phyloP scores from a whole-genome alignment of 2,888 invertebrate genomes.

The Stenodema calcarata region DNA sequence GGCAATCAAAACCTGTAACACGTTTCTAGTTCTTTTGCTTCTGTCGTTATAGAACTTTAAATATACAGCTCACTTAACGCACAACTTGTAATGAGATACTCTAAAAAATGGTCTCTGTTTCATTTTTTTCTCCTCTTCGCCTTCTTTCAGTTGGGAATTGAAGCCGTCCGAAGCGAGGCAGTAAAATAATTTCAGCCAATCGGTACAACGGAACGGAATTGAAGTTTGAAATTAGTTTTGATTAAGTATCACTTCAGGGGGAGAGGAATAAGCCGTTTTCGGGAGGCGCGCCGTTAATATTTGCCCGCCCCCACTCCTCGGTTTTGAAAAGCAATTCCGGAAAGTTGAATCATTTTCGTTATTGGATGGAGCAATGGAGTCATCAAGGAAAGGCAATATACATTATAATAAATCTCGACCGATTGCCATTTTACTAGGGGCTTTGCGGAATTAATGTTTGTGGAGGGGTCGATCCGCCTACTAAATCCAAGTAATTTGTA shows the following conservation, averaged over 20 bases:
- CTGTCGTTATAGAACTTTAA: too few relatives aligned
- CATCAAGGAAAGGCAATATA: not conserved
- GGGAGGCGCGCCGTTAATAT: not conserved
- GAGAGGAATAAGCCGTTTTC: not conserved
- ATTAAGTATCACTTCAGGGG: constrained; percentile 3
- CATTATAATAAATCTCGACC: not conserved
- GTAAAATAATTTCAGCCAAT: not conserved
- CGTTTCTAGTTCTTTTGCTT: too few relatives aligned
- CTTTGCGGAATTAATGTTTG: not conserved
- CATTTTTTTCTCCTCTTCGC: not conserved
- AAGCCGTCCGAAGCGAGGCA: not conserved
- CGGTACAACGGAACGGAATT: not conserved
- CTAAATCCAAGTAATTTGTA: not conserved
- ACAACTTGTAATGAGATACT: not conserved
- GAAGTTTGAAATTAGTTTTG: constrained; percentile 19
- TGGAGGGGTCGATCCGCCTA: not conserved
- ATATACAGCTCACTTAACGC: too few relatives aligned
- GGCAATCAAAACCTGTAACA: too few relatives aligned
- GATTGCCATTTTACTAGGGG: not conserved
- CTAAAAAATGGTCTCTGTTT: not conserved
- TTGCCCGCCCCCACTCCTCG: not conserved
- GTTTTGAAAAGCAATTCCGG: not conserved
- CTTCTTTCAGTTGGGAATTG: not conserved
- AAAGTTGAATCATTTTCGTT: constrained; percentile 2
- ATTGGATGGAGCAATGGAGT: not conserved